Percentiles rank a stretch among this genome's conserved stretches.
These are phyloP conservation scores for Phoenicopterus ruber DNA, from an alignment of 2,113 vertebrate species.

Conservation along the genomic window DNA sequence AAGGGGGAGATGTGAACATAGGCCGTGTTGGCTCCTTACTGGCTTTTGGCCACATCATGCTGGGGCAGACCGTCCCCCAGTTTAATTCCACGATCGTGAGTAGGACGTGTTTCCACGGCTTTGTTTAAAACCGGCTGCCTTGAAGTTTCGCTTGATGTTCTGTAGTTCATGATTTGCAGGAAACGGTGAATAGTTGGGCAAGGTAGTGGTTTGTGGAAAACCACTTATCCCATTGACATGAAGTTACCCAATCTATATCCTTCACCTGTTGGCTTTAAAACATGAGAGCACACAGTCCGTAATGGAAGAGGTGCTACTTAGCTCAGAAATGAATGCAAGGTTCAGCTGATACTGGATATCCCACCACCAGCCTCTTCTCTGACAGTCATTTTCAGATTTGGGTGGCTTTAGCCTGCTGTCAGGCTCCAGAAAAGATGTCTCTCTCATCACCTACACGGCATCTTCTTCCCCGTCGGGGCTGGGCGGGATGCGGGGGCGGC, in stretches of 20 bases:
- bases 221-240: background rate
- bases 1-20: fast-evolving
- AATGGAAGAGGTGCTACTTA: background rate
- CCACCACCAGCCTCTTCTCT: background rate
- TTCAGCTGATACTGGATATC: background rate
- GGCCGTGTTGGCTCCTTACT: background rate
- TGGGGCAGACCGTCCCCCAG: background rate
- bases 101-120: background rate
- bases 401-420: background rate
- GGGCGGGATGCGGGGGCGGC: background rate
- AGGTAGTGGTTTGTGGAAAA: background rate
- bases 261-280: background rate
- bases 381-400: background rate
- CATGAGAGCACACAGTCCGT: background rate
- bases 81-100: background rate
- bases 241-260: background rate
- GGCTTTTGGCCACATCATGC: background rate
- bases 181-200: background rate
- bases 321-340: background rate
- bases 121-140: background rate
- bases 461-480: background rate
- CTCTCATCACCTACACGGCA: background rate
- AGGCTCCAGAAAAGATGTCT: background rate
- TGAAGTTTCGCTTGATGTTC: background rate
- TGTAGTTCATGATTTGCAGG: background rate